Conservation (phyloP, 2,113 vertebrate species). For the Cricetomys ansorgei region DNA sequence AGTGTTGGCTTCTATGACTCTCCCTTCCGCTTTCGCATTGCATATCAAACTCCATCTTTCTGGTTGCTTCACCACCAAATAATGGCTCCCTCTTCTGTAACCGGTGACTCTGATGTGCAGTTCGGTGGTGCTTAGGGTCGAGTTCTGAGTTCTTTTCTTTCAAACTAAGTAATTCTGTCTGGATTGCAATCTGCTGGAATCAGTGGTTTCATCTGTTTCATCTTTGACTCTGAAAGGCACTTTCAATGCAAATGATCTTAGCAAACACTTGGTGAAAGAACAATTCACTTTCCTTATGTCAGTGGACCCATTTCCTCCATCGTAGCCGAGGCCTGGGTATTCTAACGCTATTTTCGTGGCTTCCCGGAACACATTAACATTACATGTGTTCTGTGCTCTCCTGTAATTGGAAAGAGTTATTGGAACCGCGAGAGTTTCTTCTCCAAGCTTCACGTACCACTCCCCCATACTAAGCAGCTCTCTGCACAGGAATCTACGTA, state of each 20-base stretch:
- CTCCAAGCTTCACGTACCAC: neutral
- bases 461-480: neutral
- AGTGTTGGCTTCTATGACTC: neutral
- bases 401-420: constrained; percentile 55
- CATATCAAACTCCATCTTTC: neutral
- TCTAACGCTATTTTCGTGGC: neutral
- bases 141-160: neutral
- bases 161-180: neutral
- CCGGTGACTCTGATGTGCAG: neutral
- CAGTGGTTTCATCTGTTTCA: neutral
- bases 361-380: constrained; percentile 9
- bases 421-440: constrained; percentile 33
- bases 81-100: neutral
- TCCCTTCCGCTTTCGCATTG: neutral
- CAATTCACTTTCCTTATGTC: neutral
- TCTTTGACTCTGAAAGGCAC: neutral
- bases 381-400: constrained; percentile 27
- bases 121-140: neutral
- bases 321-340: neutral
- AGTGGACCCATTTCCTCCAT: neutral
- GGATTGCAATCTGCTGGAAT: neutral
- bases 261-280: neutral
- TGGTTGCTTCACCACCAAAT: neutral
- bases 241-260: neutral
- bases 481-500: neutral